Base-by-base conservation (phyloP, 1,140 invertebrate species). In the Liolophura sinensis region DNA sequence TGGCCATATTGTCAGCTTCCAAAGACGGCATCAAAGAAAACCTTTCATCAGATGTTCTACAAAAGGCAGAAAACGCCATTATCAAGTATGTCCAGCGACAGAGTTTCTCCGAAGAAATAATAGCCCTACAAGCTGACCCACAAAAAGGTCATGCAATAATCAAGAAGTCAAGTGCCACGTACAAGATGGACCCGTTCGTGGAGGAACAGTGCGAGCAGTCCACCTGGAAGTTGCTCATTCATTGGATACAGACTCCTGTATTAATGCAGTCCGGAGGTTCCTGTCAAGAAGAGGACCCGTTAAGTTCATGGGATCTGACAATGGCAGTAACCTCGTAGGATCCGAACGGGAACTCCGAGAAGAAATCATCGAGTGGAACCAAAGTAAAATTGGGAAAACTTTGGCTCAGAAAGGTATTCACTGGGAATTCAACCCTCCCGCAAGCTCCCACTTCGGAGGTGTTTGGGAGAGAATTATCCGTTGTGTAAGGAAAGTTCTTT, bases 381-480 rank as follows among this genome's bases (percentile, higher is more conserved):
- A 64, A 20, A 11, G 7, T 31, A 25, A 69, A 50, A 49, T 65
- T 16, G 20, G 31, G 16, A 11, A 47, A 27, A 16, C 24, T 12
- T 14, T 74, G 27, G 20, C 31, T 55, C 15, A 60, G 16, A 64
- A 65, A 25, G 47, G 62, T 6, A 81, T 79, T 20, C 60, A 76
- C 27, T 86, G 81, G 82, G 69, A 82, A 65, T 85, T 85, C 64
- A 84, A 76, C 49, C 77, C 81, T 24, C 78, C 84, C 11, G 52
- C 65, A 61, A 73, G 69, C 24, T 75, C 79, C 1, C 78, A 84
- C 64, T 75, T 78, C 48, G 83, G 84, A 58, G 83, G 83, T 3
- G 70, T 75, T 31, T 85, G 70, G 82, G 73, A 86, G 57, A 65
- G 68, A 60, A 72, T 68, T 40, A 77, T 78, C 18, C 77, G 80